Evolutionary conservation across 2,888 invertebrate species (phyloP).

Genomic region (Drosophila nr. perissopoda): DNA sequence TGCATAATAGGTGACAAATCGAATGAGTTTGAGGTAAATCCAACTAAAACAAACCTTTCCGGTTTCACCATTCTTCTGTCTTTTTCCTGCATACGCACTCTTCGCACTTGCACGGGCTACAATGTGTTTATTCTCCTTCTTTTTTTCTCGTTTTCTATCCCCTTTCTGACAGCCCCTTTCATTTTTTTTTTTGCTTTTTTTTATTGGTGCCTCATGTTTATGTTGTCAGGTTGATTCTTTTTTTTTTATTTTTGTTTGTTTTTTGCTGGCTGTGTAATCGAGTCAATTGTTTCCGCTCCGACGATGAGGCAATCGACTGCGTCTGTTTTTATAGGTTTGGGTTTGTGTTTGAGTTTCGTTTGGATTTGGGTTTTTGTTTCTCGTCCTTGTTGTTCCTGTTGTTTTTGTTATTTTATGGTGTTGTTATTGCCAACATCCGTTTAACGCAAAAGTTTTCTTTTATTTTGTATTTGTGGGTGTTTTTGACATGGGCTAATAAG

Average conservation of each 20-base stretch:
- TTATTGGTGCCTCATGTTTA: slow-evolving; percentile 72
- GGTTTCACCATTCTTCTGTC: neutral
- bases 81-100: slow-evolving; percentile 14
- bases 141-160: slow-evolving; percentile 3
- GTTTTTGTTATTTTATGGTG: slow-evolving; percentile 56
- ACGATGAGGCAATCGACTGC: slow-evolving; percentile 78
- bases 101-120: slow-evolving; percentile 36
- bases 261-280: slow-evolving; percentile 66
- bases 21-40: slow-evolving; percentile 43
- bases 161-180: slow-evolving; percentile 29
- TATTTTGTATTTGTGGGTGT: slow-evolving; percentile 38
- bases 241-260: slow-evolving; percentile 9
- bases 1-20: slow-evolving; percentile 13
- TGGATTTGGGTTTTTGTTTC: slow-evolving; percentile 33
- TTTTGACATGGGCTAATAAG: slow-evolving; percentile 78
- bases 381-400: slow-evolving; percentile 25
- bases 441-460: slow-evolving; percentile 36
- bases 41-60: slow-evolving; percentile 40
- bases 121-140: slow-evolving; percentile 33
- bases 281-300: slow-evolving; percentile 78
- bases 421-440: slow-evolving; percentile 72
- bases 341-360: slow-evolving; percentile 40
- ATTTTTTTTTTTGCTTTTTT: slow-evolving; percentile 49
- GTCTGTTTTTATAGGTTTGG: slow-evolving; percentile 69
- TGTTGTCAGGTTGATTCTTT: slow-evolving; percentile 67